Evolutionary conservation across 2,113 vertebrate species (phyloP), one percentile per base, ranked within the genome.

Genomic region (Pelvicachromis taeniatus): DNA sequence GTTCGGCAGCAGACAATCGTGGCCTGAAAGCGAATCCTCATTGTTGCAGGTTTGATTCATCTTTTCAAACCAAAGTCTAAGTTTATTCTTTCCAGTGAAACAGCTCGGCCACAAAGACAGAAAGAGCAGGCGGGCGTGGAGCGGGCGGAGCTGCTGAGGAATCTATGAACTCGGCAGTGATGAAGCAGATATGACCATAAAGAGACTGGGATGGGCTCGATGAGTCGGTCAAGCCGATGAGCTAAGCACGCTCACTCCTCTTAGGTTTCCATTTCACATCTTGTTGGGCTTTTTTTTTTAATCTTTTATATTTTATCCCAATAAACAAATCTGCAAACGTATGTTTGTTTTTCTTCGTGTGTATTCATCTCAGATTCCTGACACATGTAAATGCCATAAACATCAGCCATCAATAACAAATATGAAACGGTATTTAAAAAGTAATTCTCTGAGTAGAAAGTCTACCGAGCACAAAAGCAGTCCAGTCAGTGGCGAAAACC

Each of bases 11-110:
- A 9, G 33, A 59, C n/a, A n/a, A 10, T 53, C 40, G 0, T 0
- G 13, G 19, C 9, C 35, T 79, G 79, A 82, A 87, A 87, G 77
- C 6, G 12, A 77, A 85, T 80, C 85, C 38, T 77, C 79, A 7
- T 53, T 58, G 87, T 83, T 33, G 6, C 0, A 9, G 40, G 0
- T 77, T 12, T 7, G 10, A 68, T 52, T 38, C 50, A n/a, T 40
- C 7, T 31, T 79, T 21, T 80, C 55, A 10, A 56, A 50, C 31
- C 53, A 73, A 78, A 75, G 70, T 59, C 19, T 65, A 85, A 68
- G 38, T 85, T 82, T 45, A 45, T 45, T 77, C 48, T 54, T 56
- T 14, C 9, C 9, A 31, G 29, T 23, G 48, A 45, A 73, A 23
- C 77, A 26, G 58, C 81, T 75, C 4, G 0, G 0, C 29, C 54